A percentile compares a stretch with the other conserved stretches of the same genome.
Conservation (phyloP, 2,113 vertebrate species). For the Mobula hypostoma region DNA sequence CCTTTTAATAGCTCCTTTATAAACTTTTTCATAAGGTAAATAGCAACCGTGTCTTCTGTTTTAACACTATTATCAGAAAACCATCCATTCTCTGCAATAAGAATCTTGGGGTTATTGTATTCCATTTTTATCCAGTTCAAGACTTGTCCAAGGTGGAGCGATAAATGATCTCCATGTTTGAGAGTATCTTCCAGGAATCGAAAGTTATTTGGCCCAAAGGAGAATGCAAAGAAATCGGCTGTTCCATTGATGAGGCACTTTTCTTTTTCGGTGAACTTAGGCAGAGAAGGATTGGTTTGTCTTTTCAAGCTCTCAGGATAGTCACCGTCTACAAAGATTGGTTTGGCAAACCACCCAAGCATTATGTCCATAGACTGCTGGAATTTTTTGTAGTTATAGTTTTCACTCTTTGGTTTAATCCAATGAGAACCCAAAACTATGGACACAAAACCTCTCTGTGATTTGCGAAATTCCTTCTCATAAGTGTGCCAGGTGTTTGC, state of each 20-base stretch:
- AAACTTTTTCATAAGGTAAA: slow-evolving; percentile 88
- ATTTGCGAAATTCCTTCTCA: slow-evolving; percentile 61
- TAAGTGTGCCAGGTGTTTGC: slow-evolving; percentile 84
- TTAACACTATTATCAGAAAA: slow-evolving; percentile 74
- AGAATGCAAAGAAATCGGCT: slow-evolving; percentile 89
- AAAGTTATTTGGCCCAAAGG: slow-evolving; percentile 86
- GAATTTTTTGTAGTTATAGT: slow-evolving; percentile 60
- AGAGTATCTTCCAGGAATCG: slow-evolving; percentile 58
- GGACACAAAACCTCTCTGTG: slow-evolving; percentile 76
- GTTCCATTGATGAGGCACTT: slow-evolving; percentile 68
- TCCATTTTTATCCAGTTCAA: slow-evolving; percentile 84
- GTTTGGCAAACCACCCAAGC: slow-evolving; percentile 87
- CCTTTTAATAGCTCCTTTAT: slow-evolving; percentile 87
- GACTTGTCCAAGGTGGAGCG: slow-evolving; percentile 68
- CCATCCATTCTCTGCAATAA: slow-evolving; percentile 88
- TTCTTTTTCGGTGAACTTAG: slow-evolving; percentile 68
- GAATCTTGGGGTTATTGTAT: slow-evolving; percentile 69
- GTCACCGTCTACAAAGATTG: slow-evolving; percentile 77
- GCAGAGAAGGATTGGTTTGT: slow-evolving; percentile 54
- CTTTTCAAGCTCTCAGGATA: slow-evolving; percentile 73
- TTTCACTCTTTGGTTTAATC: slow-evolving; percentile 72
- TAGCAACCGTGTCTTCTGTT: slow-evolving; percentile 77
- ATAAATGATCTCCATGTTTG: slow-evolving; percentile 66
- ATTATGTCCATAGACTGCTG: slow-evolving; percentile 78
- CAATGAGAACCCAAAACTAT: slow-evolving; percentile 88